Base-by-base conservation (phyloP, 64 coral and sea anemone genomes). In the Dendrophyllia cribrosa region DNA sequence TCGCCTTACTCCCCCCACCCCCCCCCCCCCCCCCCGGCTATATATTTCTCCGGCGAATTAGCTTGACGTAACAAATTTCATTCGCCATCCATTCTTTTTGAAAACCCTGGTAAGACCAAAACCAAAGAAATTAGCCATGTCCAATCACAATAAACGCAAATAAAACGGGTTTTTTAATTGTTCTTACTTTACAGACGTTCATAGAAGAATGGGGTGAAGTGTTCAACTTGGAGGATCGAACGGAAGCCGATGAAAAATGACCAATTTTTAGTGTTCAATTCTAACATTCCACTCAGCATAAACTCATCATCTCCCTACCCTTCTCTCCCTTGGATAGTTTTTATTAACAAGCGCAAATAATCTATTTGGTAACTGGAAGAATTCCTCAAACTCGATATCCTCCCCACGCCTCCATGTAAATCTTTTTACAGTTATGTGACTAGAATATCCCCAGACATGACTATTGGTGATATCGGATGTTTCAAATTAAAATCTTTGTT, bases 181-280 rank as follows among this genome's bases (percentile, higher is more conserved):
- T 61, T 75, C 44, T n/a, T 72, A 0, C 17, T 22, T 65, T 89
- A 69, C 86, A 94, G 92, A 94, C 86, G 47, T 94, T 94, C 22
- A 89, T 89, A 58, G 77, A 94, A 5, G 92, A 94, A 74, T 94
- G 92, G 92, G 59, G 86, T 26, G 82, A 94, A 23, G 86, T 94
- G 23, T 94, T 94, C 86, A 88, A 89, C 69, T 89, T 94, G 87
- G 78, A 94, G 24, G 26, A 75, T 43, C 68, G 65, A 48, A 22
- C 25, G 4, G 58, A 89, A n/a, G n/a, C 72, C 12, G 86, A 89
- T 51, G 67, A 74, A 89, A 59, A 86, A 25, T 75, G 63, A 48
- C 59, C 12, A 64, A 58, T 6, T 72, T 20, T 17, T 22, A 20
- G 14, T n/a, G 81, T 15, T 45, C 45, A 19, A 62, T 43, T 66